A percentile compares a stretch with the other conserved stretches of the same genome.
Conservation (phyloP, 2,797 vertebrate genomes). For the Limosa lapponica region DNA sequence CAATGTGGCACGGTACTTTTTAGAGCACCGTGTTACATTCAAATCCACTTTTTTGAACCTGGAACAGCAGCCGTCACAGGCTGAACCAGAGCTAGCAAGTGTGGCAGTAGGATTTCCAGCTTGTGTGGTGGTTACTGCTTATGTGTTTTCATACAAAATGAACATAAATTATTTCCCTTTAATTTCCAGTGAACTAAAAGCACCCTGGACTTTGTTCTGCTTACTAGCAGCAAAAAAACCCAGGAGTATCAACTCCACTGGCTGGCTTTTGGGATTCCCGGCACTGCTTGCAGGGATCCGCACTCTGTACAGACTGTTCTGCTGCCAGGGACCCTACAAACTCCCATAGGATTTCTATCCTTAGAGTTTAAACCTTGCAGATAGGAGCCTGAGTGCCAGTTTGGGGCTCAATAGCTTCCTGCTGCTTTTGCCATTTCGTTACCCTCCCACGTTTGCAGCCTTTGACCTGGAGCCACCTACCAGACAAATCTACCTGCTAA, state of each 20-base stretch:
- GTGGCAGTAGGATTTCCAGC: not conserved
- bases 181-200: not conserved
- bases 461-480: not conserved
- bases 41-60: not conserved
- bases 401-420: not conserved
- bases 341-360: not conserved
- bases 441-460: accelerated
- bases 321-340: not conserved
- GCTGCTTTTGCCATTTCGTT: not conserved
- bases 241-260: not conserved
- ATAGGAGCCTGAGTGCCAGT: too few relatives aligned
- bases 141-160: not conserved
- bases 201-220: not conserved
- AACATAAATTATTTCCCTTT: not conserved
- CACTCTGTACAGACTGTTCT: not conserved
- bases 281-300: not conserved
- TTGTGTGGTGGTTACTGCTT: not conserved
- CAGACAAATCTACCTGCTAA: not conserved
- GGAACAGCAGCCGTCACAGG: not conserved
- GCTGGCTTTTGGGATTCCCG: not conserved
- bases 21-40: accelerated
- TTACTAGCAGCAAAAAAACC: not conserved
- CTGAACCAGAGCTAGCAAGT: not conserved
- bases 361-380: not conserved
- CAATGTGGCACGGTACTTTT: not conserved